A percentile compares a stretch with the other conserved stretches of the same genome.
Evolutionary conservation across 2,797 vertebrate genomes (phyloP).

Genomic region (Hydrophis major): DNA sequence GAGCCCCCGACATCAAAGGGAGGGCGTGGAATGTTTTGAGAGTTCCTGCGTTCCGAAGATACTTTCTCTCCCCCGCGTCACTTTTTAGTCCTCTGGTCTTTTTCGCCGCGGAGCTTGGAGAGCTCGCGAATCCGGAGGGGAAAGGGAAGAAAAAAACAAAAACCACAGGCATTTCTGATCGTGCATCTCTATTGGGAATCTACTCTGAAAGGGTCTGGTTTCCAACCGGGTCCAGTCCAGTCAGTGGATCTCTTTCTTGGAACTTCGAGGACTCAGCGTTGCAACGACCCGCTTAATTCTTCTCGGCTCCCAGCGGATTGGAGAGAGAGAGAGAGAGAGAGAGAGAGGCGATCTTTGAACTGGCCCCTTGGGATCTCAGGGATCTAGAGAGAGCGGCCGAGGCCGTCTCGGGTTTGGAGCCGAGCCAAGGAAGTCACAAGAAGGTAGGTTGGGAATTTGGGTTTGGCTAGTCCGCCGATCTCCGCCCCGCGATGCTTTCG

Average conservation of each 20-base stretch:
- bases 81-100: no score
- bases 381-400: neutral
- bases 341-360: neutral
- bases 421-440: neutral
- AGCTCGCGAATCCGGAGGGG: no score
- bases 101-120: neutral
- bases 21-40: constrained; percentile 13
- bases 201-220: neutral
- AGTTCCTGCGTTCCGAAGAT: neutral
- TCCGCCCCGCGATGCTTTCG: neutral
- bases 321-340: no score
- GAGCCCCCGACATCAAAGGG: accelerated
- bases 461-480: neutral
- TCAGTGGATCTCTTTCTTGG: neutral
- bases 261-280: neutral
- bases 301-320: no score
- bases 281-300: neutral
- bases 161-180: neutral
- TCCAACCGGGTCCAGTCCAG: neutral
- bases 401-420: neutral
- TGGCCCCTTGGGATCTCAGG: neutral
- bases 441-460: neutral
- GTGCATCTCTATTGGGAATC: no score
- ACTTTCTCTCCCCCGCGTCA: neutral
- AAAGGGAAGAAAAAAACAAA: accelerated